These are phyloP conservation scores for Cephus pulcher DNA, from an alignment of 2,888 invertebrate genomes.

Conservation along the genomic window DNA sequence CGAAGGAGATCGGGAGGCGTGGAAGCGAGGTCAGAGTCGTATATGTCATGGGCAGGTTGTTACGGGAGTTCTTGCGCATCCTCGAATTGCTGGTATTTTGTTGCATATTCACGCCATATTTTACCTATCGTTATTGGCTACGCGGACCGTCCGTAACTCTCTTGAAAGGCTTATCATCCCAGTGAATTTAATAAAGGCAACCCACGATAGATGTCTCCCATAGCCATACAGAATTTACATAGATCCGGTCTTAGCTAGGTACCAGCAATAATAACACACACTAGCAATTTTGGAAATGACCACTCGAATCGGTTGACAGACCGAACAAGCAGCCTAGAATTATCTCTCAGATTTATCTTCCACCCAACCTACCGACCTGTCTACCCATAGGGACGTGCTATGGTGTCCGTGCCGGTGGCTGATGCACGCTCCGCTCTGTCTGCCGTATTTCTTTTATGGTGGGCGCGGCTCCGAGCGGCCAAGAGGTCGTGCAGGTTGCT, in stretches of 20 bases:
- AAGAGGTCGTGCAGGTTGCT: constrained; percentile 57
- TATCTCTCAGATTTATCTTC: neutral
- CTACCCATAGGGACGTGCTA: constrained; percentile 9
- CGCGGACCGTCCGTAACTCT: constrained; percentile 2
- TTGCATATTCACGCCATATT: constrained; percentile 38
- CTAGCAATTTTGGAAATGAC: neutral
- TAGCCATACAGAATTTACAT: neutral
- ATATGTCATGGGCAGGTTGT: constrained; percentile 35
- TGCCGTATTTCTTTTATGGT: constrained; percentile 54
- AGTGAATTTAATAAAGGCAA: neutral
- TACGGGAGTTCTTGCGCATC: constrained; percentile 36
- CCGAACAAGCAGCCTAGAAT: neutral
- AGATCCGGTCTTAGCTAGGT: neutral
- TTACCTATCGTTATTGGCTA: constrained; percentile 39
- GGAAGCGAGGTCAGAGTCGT: constrained; percentile 28
- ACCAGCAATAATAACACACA: neutral
- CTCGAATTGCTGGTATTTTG: constrained; percentile 39
- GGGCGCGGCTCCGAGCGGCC: constrained; percentile 59
- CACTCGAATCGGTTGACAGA: neutral
- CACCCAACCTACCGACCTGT: neutral
- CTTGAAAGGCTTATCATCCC: neutral
- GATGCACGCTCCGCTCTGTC: constrained; percentile 31
- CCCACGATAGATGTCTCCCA: neutral
- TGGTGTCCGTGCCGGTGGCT: constrained; percentile 18
- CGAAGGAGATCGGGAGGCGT: constrained; percentile 14